phyloP scores from a whole-genome alignment of 35 echinoderm and acorn worm species.

The Diadema setosum region DNA sequence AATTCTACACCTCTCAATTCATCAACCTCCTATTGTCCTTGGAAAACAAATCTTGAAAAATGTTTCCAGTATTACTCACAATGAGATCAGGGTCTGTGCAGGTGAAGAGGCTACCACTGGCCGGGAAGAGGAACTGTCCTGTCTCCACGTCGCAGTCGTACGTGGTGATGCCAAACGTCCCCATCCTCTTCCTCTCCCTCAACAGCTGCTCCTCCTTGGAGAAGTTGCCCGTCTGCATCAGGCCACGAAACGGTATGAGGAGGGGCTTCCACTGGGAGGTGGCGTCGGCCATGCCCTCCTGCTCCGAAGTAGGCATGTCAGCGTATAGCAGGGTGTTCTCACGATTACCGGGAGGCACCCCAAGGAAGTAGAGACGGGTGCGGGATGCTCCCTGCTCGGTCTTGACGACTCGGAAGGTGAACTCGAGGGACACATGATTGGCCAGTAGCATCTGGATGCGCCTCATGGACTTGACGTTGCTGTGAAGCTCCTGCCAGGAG shows the following conservation, averaged over 20 bases:
- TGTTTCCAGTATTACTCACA: conserved; percentile 36
- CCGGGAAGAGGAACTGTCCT: conserved; percentile 83
- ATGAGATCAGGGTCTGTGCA: conserved; percentile 70
- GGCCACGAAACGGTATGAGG: conserved; percentile 77
- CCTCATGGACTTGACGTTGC: conserved; percentile 76
- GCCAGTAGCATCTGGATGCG: conserved; percentile 80
- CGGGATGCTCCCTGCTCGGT: conserved; percentile 26
- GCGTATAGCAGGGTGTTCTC: conserved; percentile 93
- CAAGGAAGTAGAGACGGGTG: conserved; percentile 78
- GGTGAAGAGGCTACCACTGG: conserved; percentile 82
- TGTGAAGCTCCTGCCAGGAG: conserved; percentile 83
- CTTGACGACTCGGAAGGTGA: conserved; percentile 66
- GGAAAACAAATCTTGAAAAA: not conserved
- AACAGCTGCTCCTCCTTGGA: conserved; percentile 91
- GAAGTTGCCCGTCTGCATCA: conserved; percentile 58
- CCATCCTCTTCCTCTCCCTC: conserved; percentile 85
- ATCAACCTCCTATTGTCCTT: not conserved
- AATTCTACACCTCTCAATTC: too few relatives aligned
- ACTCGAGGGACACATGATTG: conserved; percentile 82
- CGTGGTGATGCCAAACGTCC: conserved; percentile 87
- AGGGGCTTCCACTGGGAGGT: conserved; percentile 72
- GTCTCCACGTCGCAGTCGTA: conserved; percentile 74
- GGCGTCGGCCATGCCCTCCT: not conserved
- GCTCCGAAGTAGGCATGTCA: conserved; percentile 20
- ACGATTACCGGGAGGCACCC: conserved; percentile 76